phyloP scores from a whole-genome alignment of 1,140 invertebrate genomes.

The Lucilia sericata region DNA sequence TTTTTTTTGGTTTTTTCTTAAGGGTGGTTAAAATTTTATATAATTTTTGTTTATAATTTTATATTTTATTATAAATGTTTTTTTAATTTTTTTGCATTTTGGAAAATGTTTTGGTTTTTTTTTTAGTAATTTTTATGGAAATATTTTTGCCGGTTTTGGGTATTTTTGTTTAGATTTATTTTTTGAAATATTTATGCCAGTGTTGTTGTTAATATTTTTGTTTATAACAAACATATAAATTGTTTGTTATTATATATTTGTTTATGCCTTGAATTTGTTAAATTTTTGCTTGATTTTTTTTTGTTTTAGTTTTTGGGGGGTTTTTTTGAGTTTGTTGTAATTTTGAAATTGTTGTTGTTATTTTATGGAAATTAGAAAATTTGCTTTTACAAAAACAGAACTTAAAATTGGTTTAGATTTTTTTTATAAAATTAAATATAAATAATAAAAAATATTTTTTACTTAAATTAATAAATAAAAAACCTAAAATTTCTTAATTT shows the following conservation, averaged over 20 bases:
- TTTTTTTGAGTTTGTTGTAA: conserved; percentile 52
- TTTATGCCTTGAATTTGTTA: conserved; percentile 41
- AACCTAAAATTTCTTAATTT: not conserved
- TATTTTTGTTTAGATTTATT: conserved; percentile 4
- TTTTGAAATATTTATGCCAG: conserved; percentile 19
- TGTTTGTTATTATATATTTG: conserved; percentile 50
- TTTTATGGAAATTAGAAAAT: conserved; percentile 38
- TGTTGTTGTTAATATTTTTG: conserved; percentile 21
- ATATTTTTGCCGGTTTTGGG: not conserved
- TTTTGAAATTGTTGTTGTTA: conserved; percentile 56
- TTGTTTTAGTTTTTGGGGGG: conserved; percentile 56
- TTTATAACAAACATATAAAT: conserved; percentile 39
- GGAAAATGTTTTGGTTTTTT: not conserved
- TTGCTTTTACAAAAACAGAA: not conserved
- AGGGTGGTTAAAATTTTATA: conserved; percentile 19
- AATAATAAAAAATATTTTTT: not conserved
- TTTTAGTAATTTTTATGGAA: not conserved
- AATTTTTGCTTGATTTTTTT: conserved; percentile 38
- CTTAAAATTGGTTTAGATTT: conserved; percentile 24
- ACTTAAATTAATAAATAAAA: not conserved
- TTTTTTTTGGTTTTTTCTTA: conserved; percentile 49
- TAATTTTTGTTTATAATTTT: conserved; percentile 11
- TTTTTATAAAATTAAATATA: not conserved
- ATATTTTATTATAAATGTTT: not conserved
- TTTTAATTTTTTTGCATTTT: not conserved